Conservation (phyloP, 2,888 invertebrate species). For the Scaptomyza reducta region DNA sequence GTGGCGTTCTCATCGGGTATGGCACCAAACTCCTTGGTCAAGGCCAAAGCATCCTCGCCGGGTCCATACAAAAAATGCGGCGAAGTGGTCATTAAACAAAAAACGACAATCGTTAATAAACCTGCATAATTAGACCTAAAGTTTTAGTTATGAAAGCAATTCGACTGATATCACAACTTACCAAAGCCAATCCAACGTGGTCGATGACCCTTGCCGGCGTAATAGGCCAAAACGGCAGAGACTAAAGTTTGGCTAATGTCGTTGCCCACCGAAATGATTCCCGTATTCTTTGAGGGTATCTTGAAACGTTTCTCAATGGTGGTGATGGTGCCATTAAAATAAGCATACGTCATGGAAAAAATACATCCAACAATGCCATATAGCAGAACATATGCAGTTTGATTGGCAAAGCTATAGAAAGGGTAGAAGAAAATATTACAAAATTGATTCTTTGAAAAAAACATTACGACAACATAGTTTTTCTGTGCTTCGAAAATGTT, state of each 20-base stretch:
- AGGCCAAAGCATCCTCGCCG: slow-evolving; percentile 87
- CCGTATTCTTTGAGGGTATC: slow-evolving; percentile 89
- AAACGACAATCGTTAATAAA: slow-evolving; percentile 86
- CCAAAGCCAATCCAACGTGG: slow-evolving; percentile 89
- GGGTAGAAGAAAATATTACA: slow-evolving; percentile 68
- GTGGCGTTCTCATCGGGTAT: slow-evolving; percentile 84
- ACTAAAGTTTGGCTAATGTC: slow-evolving; percentile 89
- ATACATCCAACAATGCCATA: slow-evolving; percentile 89
- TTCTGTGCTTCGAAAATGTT: too few relatives aligned
- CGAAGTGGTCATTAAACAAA: slow-evolving; percentile 88
- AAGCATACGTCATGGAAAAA: slow-evolving; percentile 89
- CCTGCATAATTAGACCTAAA: slow-evolving; percentile 68
- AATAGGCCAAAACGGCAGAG: slow-evolving; percentile 88
- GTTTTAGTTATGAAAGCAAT: background rate
- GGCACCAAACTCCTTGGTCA: slow-evolving; percentile 87
- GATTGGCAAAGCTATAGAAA: slow-evolving; percentile 82
- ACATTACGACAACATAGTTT: too few relatives aligned
- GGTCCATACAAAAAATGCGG: slow-evolving; percentile 89
- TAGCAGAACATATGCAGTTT: slow-evolving; percentile 85
- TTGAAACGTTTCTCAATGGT: slow-evolving; percentile 90
- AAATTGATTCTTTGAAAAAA: too few relatives aligned
- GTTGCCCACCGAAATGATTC: slow-evolving; percentile 90
- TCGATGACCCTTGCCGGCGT: slow-evolving; percentile 89
- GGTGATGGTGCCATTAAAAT: slow-evolving; percentile 90
- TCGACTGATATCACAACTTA: slow-evolving; percentile 37